Evolutionary conservation across 2,888 invertebrate species (phyloP).

Genomic region (Trachelus troglodyta): DNA sequence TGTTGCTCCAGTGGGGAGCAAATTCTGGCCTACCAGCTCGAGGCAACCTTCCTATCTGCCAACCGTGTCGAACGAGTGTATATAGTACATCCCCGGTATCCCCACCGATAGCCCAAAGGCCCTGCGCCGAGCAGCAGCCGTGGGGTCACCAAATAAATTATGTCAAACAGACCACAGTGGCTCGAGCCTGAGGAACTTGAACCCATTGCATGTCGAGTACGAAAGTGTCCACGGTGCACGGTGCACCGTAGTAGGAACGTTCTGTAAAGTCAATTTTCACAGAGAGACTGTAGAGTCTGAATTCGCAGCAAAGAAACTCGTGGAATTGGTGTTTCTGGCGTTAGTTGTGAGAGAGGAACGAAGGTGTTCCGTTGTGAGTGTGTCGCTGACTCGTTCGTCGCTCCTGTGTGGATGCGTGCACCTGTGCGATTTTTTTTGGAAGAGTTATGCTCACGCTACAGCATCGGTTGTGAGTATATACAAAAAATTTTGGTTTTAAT

Average conservation of each 20-base stretch:
- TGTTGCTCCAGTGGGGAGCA: not conserved
- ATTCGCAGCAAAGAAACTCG: constrained; percentile 14
- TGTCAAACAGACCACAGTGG: constrained; percentile 42
- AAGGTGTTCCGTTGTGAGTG: not conserved
- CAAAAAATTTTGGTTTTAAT: not conserved
- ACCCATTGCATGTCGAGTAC: constrained; percentile 1
- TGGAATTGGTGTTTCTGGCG: not conserved
- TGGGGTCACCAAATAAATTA: constrained; percentile 46
- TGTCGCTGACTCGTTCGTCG: constrained; percentile 14
- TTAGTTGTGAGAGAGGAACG: not conserved
- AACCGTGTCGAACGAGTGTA: constrained; percentile 2
- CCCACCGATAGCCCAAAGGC: constrained; percentile 14
- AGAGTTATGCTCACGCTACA: constrained; percentile 42
- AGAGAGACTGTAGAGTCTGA: not conserved
- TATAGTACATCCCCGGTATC: constrained; percentile 1
- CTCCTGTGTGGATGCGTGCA: constrained; percentile 31
- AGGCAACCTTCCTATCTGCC: not conserved
- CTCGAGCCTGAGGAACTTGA: constrained; percentile 31
- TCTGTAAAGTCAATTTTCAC: not conserved
- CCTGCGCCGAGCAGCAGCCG: constrained; percentile 22
- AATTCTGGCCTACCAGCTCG: not conserved
- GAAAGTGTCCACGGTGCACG: not conserved
- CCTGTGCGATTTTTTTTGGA: constrained; percentile 27
- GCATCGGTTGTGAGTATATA: constrained; percentile 39
- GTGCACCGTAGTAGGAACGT: not conserved